phyloP scores from a whole-genome alignment of 1,140 invertebrate species.

The Propsilocerus akamusi region DNA sequence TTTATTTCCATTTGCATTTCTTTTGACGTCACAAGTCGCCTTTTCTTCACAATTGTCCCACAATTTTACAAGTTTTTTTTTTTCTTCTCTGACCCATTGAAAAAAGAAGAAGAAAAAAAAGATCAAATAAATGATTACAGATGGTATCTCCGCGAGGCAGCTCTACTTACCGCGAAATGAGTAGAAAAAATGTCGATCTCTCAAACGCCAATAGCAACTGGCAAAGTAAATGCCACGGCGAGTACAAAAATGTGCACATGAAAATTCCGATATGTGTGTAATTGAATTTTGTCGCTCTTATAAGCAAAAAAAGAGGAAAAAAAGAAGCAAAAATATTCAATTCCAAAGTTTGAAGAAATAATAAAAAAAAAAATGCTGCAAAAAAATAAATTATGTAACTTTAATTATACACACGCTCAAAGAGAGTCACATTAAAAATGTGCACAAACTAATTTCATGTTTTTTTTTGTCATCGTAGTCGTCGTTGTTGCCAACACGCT shows the following conservation, averaged over 20 bases:
- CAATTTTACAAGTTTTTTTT: no score
- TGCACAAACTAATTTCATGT: constrained; percentile 1
- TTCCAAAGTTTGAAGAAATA: neutral
- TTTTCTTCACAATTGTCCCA: no score
- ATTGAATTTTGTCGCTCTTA: neutral
- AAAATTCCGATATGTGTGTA: no score
- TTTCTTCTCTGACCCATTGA: neutral
- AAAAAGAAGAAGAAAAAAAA: neutral
- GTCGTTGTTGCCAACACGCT: neutral
- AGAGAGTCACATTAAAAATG: no score
- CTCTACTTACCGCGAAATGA: neutral
- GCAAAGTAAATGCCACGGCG: no score
- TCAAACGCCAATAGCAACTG: no score
- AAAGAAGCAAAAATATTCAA: neutral
- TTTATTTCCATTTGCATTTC: no score
- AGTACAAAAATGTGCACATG: no score
- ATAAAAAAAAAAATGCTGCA: neutral
- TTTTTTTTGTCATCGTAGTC: neutral
- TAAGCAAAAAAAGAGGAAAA: neutral
- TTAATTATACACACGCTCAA: constrained; percentile 2
- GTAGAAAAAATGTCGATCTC: no score
- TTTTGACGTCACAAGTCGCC: neutral
- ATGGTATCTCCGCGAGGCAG: neutral
- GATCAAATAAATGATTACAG: constrained; percentile 1
- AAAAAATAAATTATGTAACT: neutral